Base-by-base conservation (phyloP, 2,888 invertebrate species). In the Eristalinus aeneus region DNA sequence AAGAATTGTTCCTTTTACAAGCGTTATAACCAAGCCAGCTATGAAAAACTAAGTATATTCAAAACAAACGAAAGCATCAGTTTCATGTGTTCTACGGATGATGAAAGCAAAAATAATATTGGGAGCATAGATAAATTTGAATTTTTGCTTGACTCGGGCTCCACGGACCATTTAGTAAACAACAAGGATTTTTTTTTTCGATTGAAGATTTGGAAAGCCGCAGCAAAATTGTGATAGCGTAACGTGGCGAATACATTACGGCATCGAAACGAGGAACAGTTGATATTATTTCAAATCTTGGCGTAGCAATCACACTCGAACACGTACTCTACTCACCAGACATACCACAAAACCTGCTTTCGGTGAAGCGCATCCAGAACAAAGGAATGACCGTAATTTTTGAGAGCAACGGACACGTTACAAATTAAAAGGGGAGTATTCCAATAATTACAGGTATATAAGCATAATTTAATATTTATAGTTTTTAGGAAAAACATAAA, bases 221-320 rank as follows among this genome's bases (percentile, higher is more conserved):
- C 8, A 9, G 90, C 4, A 89, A 89, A 88, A 90, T 91, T 46
- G 88, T 88, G 16, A 73, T 90, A 54, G 90, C 91, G 6, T 85
- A 82, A 31, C 32, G 88, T 72, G 88, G 78, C 32, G 39, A 78
- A 27, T 78, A 22, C 27, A 58, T 78, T 20, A 58, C 12, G 16
- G 71, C 71, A n/a, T 72, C 56, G 34, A 60, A 56, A 85, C 88
- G 65, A 32, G 90, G 90, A 11, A 85, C 79, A 27, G 61, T 91
- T 1, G 72, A 89, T 11, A 89, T 90, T 2, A 88, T 73, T 5
- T 90, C 88, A 61, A 88, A 90, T 60, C 65, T 81, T 27, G 10
- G 22, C n/a, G 22, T 9, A 20, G 2, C 16, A 54, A 54, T 54
- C n/a, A n/a, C n/a, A n/a, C 12, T 54, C 20, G 20, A 54, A 12